Evolutionary conservation across 2,113 vertebrate genomes (phyloP), one percentile per base, ranked within the genome.

Genomic region (Globicephala melas): DNA sequence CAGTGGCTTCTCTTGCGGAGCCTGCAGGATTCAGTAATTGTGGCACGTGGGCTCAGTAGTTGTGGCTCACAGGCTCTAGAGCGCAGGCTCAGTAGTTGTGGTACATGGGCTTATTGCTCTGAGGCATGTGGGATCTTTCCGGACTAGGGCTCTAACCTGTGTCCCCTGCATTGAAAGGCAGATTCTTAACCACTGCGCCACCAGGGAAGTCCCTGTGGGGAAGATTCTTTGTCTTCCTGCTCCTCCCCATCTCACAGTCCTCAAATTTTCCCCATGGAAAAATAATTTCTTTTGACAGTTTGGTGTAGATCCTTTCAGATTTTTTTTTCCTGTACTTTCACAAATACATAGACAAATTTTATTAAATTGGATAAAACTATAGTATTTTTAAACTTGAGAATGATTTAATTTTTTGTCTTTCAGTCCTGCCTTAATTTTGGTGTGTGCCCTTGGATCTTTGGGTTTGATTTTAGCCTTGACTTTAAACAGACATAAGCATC

Each of bases 401-500:
- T 33, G 2, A n/a, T 85, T 95, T 77, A 95, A 36, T 65, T 17
- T 95, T 97, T 6, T 97, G 84, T 95, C 94, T 98, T 97, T 94
- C 98, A 99, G 99, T 96, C 99, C 99, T 47, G 98, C 98, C 47
- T 98, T 99, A 98, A 99, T 99, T 93, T 91, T 99, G 98, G 71
- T 99, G 91, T 99, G 99, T 68, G 98, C 98, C 0, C 60, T 99
- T 67, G 99, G 99, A 92, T 99, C 99, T 88, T 98, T 99, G 98
- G 98, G 98, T 96, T 68, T 99, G 71, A 98, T 99, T 0, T 92
- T 99, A 84, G 99, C 99, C 63, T 96, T 99, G 98, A 99, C 98
- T 15, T 38, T 99, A 58, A 99, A 99, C 98, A 99, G 99, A 98
- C 99, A 99, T 98, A 98, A 99, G 71, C 99, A 99, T 97, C 99